Evolutionary conservation across 2,888 invertebrate species (phyloP).

Genomic region (Napeogenes inachia): DNA sequence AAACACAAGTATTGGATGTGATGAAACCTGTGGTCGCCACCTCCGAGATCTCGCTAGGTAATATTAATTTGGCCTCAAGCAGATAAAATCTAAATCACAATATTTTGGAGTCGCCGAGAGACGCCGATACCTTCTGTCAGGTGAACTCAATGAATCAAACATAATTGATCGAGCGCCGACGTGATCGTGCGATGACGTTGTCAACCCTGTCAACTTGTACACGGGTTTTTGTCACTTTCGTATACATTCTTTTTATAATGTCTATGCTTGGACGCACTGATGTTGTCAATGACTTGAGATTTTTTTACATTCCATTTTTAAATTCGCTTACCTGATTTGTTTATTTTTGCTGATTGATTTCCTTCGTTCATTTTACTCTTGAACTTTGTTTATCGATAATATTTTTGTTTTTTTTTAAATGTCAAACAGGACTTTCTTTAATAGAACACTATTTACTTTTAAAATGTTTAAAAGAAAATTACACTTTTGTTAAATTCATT

Average conservation of each 20-base stretch:
- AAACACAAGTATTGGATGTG: slow-evolving; percentile 2
- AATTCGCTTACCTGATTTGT: slow-evolving; percentile 9
- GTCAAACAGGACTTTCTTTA: too few species aligned
- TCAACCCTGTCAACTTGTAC: slow-evolving; percentile 52
- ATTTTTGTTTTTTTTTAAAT: too few species aligned
- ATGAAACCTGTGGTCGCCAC: slow-evolving; percentile 8
- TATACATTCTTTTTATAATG: slow-evolving; percentile 34
- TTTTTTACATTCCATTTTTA: slow-evolving; percentile 11
- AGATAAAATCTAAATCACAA: slow-evolving; percentile 72
- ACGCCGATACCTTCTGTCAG: slow-evolving; percentile 46
- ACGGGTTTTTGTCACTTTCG: slow-evolving; percentile 59
- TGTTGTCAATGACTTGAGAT: slow-evolving; percentile 32
- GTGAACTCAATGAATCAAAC: slow-evolving; percentile 65
- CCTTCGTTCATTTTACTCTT: too few species aligned
- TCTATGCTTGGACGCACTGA: slow-evolving; percentile 30
- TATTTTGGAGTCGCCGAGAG: slow-evolving; percentile 62
- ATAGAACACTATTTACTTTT: too few species aligned
- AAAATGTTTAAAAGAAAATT: too few species aligned
- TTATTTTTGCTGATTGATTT: neutral
- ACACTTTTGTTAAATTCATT: too few species aligned
- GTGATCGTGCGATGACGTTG: slow-evolving; percentile 42
- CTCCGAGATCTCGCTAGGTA: slow-evolving; percentile 29
- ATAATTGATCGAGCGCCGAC: slow-evolving; percentile 65
- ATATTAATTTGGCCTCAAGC: slow-evolving; percentile 39
- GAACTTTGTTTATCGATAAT: too few species aligned